phyloP scores from a whole-genome alignment of 2,888 invertebrate species.

The Oxytorus armatus region DNA sequence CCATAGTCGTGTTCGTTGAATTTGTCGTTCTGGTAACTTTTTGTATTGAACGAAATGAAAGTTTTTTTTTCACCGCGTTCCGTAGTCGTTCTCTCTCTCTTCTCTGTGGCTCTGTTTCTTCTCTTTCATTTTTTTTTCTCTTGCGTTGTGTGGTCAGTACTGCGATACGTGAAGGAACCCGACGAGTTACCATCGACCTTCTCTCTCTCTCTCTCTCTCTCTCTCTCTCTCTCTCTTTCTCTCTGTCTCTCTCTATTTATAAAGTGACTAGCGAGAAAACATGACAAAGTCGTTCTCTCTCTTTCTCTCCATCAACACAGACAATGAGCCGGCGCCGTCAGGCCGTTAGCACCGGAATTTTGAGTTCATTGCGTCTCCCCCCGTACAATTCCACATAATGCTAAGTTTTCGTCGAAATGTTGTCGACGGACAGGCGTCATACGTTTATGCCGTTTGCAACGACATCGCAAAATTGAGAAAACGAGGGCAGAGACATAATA shows the following conservation, averaged over 20 bases:
- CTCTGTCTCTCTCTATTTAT: too few species aligned
- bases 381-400: conserved; percentile 29
- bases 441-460: conserved; percentile 15
- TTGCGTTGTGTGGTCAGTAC: conserved; percentile 50
- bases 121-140: background rate
- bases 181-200: conserved; percentile 10
- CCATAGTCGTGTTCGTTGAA: conserved; percentile 41
- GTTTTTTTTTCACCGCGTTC: too few species aligned
- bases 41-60: conserved; percentile 40
- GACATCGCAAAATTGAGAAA: conserved; percentile 31
- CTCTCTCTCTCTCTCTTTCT: background rate
- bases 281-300: conserved; percentile 26
- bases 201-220: conserved; percentile 4
- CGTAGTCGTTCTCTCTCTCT: too few species aligned
- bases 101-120: too few species aligned
- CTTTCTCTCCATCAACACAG: conserved; percentile 30
- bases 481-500: conserved; percentile 19
- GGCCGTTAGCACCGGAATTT: conserved; percentile 60
- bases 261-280: background rate
- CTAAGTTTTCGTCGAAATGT: conserved; percentile 47
- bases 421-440: conserved; percentile 5
- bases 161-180: conserved; percentile 52
- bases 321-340: conserved; percentile 63
- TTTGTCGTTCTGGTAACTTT: conserved; percentile 38
- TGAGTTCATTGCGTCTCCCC: conserved; percentile 39